Percentiles rank a stretch among this genome's conserved stretches.
phyloP scores from a whole-genome alignment of 2,797 vertebrate species.

The Sebastes minor region DNA sequence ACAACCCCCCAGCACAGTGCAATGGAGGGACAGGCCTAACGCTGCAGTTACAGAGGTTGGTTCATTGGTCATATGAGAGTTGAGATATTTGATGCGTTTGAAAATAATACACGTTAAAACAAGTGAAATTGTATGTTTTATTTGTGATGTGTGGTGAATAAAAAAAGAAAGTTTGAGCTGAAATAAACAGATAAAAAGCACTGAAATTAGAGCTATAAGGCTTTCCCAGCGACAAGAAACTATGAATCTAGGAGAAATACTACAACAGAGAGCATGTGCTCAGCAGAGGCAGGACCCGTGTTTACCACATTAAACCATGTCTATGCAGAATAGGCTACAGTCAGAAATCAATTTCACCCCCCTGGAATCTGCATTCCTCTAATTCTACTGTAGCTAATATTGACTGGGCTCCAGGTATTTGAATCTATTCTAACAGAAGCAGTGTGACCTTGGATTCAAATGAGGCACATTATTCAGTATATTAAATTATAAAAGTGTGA shows the following conservation, averaged over 20 bases:
- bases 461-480: constrained; percentile 33
- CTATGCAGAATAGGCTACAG: constrained; percentile 36
- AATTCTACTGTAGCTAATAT: constrained; percentile 34
- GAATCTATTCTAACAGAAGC: constrained; percentile 34
- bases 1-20: too few species aligned
- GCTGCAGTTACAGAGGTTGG: too few species aligned
- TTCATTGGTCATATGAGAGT: too few species aligned
- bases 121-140: too few species aligned
- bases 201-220: not conserved
- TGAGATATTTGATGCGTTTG: too few species aligned
- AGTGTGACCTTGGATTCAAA: constrained; percentile 59
- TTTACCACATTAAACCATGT: constrained; percentile 47
- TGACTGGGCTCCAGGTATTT: constrained; percentile 41
- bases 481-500: constrained; percentile 31
- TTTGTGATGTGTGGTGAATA: too few species aligned
- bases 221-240: not conserved
- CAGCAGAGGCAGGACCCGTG: constrained; percentile 4
- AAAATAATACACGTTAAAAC: too few species aligned
- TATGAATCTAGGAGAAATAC: not conserved
- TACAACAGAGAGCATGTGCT: not conserved
- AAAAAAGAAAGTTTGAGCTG: not conserved
- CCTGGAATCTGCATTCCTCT: constrained; percentile 44
- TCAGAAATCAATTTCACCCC: constrained; percentile 56
- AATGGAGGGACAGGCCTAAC: too few species aligned
- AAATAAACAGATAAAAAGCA: not conserved